Evolutionary conservation across 2,888 invertebrate genomes (phyloP).

Genomic region (Ochropleura leucogaster): DNA sequence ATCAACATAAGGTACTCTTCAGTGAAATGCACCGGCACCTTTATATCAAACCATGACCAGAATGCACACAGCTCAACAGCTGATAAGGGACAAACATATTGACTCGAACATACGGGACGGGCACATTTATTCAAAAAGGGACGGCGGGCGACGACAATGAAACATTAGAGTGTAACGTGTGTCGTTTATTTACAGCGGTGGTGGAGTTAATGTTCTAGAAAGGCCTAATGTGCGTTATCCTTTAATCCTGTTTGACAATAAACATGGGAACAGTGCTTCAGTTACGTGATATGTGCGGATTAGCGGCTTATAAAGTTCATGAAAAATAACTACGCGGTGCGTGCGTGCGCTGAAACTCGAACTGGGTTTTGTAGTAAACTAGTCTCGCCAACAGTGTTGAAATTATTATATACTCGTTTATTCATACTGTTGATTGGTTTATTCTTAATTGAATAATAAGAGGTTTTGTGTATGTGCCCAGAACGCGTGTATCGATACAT

Average conservation of each 20-base stretch:
- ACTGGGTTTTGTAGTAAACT: slow-evolving; percentile 43
- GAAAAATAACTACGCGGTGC: slow-evolving; percentile 67
- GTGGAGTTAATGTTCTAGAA: slow-evolving; percentile 82
- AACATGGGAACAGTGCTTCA: slow-evolving; percentile 74
- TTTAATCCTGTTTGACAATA: slow-evolving; percentile 83
- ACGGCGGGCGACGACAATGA: slow-evolving; percentile 76
- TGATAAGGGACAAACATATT: slow-evolving; percentile 60
- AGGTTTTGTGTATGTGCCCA: background rate
- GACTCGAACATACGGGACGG: slow-evolving; percentile 58
- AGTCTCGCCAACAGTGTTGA: slow-evolving; percentile 2
- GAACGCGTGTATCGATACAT: slow-evolving; percentile 9
- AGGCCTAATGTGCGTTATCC: slow-evolving; percentile 81
- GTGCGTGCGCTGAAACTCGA: slow-evolving; percentile 26
- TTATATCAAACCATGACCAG: slow-evolving; percentile 1
- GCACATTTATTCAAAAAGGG: slow-evolving; percentile 69
- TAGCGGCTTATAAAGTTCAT: slow-evolving; percentile 75
- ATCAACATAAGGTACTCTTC: no score
- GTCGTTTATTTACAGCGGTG: slow-evolving; percentile 78
- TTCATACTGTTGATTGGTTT: slow-evolving; percentile 19
- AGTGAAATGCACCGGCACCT: background rate
- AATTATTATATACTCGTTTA: slow-evolving; percentile 10
- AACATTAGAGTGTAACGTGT: slow-evolving; percentile 79
- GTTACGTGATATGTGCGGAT: slow-evolving; percentile 75
- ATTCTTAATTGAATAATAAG: slow-evolving; percentile 18
- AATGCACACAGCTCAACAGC: slow-evolving; percentile 18